Evolutionary conservation across 2,888 invertebrate species (phyloP), one percentile per base, ranked within the genome.

Genomic region (Melanostoma mellinum): DNA sequence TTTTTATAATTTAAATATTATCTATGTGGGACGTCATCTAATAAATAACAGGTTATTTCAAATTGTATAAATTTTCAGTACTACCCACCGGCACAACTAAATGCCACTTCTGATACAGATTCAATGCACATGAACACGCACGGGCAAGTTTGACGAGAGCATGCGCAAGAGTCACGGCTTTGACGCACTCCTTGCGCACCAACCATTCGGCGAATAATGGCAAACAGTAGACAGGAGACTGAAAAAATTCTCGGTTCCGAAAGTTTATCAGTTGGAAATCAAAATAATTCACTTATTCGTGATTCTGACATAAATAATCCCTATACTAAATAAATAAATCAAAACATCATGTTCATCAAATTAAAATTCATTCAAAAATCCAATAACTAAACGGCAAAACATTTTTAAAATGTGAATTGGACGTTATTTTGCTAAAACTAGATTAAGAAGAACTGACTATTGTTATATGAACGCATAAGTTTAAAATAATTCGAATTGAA

Each of bases 51-150:
- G 84, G 84, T 84, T 75, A 84, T 84, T 33, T 84, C 84, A 71
- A 91, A 91, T 89, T 90, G 90, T 87, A 88, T 89, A 87, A 90
- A 90, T 84, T 95, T 95, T 86, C 95, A 97, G 96, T 97, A 96
- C 90, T 96, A 96, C 92, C 94, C 96, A 60, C 94, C 96, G 69
- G 95, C 95, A 87, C 96, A 96, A 92, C 94, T 96, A 88, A 92
- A 91, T 87, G 93, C 95, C 88, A 93, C 93, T 56, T 92, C 93
- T 86, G 95, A 95, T 88, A 93, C 93, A 88, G 96, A 97, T 88
- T 94, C 95, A 86, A 94, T 96, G 74, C 96, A 96, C 92, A 95
- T 95, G 92, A 96, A 96, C 91, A 96, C 95, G 30, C 96, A 96
- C 91, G 96, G 96, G 87, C 96, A 97, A 91, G 96, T 97, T 92